Evolutionary conservation across 2,113 vertebrate genomes (phyloP).

Genomic region (Aplodontia rufa): DNA sequence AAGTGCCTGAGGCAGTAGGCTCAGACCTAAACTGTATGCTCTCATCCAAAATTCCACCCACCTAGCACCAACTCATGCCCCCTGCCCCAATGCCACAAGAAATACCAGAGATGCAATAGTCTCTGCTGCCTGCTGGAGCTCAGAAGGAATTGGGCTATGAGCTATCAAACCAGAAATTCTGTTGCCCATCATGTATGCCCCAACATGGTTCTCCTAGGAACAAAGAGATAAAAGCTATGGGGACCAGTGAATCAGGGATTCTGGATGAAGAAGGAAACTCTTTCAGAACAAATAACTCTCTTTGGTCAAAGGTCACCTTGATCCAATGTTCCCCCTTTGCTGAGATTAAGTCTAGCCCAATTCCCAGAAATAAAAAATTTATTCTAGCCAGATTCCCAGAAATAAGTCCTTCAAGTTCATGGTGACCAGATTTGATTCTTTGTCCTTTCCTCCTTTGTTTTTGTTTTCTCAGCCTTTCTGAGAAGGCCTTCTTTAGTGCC

Average conservation of each 20-base stretch:
- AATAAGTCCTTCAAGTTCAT: background rate
- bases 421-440: background rate
- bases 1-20: background rate
- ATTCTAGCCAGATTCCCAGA: background rate
- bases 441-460: background rate
- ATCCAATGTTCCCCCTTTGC: background rate
- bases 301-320: background rate
- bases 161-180: too few species aligned
- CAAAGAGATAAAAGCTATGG: background rate
- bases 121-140: background rate
- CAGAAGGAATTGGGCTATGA: background rate
- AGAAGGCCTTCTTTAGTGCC: background rate
- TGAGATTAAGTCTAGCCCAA: background rate
- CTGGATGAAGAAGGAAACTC: background rate
- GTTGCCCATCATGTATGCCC: background rate
- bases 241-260: background rate
- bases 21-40: background rate
- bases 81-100: background rate
- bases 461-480: background rate
- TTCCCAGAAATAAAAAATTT: background rate
- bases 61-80: accelerated
- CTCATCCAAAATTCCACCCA: background rate
- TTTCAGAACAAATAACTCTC: background rate
- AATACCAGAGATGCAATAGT: accelerated
- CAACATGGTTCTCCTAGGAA: background rate